Percentiles rank a stretch among this genome's conserved stretches.
Conservation (phyloP, 2,888 invertebrate species). For the Chelonus formosanus region DNA sequence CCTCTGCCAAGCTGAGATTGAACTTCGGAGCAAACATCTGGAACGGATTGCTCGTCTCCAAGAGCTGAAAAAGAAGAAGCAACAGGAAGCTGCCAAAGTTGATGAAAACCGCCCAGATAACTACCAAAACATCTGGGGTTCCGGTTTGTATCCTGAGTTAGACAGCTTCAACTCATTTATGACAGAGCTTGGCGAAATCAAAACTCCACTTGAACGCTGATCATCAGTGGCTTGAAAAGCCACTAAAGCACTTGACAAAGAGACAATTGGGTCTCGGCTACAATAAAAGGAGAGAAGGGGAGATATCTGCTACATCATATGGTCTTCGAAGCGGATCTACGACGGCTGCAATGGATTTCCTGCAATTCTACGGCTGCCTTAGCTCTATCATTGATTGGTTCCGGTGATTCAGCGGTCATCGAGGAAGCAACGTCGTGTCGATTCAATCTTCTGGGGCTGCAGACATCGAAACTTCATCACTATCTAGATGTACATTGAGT, state of each 20-base stretch:
- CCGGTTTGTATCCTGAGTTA: constrained; percentile 68
- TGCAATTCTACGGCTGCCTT: too few relatives aligned
- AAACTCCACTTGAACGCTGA: constrained; percentile 65
- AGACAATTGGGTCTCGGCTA: too few relatives aligned
- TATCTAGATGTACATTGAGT: constrained; percentile 56
- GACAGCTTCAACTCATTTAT: constrained; percentile 74
- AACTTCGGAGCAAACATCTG: constrained; percentile 72
- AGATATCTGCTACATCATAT: too few relatives aligned
- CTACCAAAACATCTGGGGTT: constrained; percentile 45
- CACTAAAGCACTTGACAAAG: background rate
- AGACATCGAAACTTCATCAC: constrained; percentile 38
- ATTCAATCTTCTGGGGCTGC: too few relatives aligned
- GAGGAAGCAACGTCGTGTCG: too few relatives aligned
- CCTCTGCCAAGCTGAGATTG: constrained; percentile 70
- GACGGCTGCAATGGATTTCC: too few relatives aligned
- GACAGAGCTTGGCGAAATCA: constrained; percentile 71
- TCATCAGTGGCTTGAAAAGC: constrained; percentile 19
- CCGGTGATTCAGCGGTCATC: too few relatives aligned
- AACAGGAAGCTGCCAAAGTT: constrained; percentile 15
- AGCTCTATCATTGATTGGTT: too few relatives aligned
- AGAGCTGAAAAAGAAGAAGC: constrained; percentile 46
- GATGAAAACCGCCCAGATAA: constrained; percentile 11
- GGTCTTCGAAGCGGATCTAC: too few relatives aligned
- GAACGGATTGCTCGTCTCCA: constrained; percentile 72
- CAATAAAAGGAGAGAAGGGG: too few relatives aligned